Evolutionary conservation across 2,113 vertebrate genomes (phyloP).

Genomic region (Ageneiosus marmoratus): DNA sequence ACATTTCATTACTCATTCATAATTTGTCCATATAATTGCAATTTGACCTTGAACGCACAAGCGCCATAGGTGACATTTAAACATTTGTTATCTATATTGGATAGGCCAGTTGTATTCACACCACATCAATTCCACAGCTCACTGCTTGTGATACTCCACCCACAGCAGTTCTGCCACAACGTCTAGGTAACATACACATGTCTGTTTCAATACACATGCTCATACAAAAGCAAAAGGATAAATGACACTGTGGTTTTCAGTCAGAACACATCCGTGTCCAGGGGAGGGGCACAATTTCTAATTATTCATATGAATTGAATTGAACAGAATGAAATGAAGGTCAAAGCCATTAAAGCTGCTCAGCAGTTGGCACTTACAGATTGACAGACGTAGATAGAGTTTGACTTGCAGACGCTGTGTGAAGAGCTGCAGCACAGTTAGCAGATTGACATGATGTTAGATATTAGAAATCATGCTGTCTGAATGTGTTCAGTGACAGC

Average conservation of each 20-base stretch:
- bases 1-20: background rate
- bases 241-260: background rate
- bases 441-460: background rate
- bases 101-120: background rate
- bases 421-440: background rate
- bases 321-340: background rate
- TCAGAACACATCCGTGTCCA: background rate
- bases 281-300: background rate
- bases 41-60: background rate
- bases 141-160: background rate
- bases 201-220: conserved; percentile 2
- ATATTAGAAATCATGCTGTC: background rate
- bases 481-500: background rate
- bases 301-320: too few relatives aligned
- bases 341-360: background rate
- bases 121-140: conserved; percentile 28
- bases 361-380: background rate
- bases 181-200: background rate
- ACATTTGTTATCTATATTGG: background rate
- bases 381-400: background rate
- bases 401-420: background rate
- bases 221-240: background rate
- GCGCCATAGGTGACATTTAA: conserved; percentile 17
- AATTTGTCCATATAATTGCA: background rate
- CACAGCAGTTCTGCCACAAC: background rate